Evolutionary conservation across 2,797 vertebrate genomes (phyloP).

Genomic region (Choloepus didactylus): DNA sequence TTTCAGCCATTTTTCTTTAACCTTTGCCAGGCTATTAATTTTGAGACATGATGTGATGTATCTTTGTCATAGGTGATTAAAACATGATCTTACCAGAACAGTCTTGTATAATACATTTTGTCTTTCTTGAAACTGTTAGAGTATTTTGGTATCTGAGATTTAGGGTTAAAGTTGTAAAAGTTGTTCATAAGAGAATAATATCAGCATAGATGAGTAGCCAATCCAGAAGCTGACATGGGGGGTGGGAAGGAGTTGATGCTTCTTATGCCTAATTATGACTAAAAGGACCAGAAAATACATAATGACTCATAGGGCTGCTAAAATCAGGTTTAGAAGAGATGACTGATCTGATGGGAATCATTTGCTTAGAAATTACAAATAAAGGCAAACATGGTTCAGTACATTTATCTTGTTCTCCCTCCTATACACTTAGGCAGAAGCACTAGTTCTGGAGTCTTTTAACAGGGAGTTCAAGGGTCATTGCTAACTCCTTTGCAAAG

Average conservation of each 20-base stretch:
- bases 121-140: constrained; percentile 9
- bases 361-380: constrained; percentile 25
- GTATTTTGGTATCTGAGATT: constrained; percentile 3
- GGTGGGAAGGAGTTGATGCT: too few relatives aligned
- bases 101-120: neutral
- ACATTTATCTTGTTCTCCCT: neutral
- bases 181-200: neutral
- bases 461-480: neutral
- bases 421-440: neutral
- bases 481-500: neutral
- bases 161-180: neutral
- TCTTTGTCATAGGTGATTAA: constrained; percentile 73
- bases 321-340: constrained; percentile 7
- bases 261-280: neutral
- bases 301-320: neutral
- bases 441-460: neutral
- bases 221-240: neutral
- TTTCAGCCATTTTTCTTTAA: constrained; percentile 60
- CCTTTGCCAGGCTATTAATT: constrained; percentile 39
- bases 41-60: constrained; percentile 46
- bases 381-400: neutral
- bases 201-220: neutral
- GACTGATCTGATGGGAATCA: neutral
- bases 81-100: constrained; percentile 65
- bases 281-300: neutral